phyloP scores from a whole-genome alignment of 2,797 vertebrate species.

The Rhodeus uyekii region DNA sequence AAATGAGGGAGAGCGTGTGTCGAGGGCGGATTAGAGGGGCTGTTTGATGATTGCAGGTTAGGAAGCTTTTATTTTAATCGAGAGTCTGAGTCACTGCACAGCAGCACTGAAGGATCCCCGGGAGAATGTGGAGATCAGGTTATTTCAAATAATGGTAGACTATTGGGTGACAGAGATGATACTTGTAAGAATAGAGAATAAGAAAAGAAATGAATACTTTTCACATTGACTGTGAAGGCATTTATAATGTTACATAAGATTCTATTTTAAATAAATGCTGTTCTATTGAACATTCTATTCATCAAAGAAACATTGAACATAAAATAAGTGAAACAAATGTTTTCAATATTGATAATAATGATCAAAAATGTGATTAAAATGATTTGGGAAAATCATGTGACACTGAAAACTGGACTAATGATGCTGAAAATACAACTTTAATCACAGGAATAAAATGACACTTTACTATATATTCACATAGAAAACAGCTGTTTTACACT shows the following conservation, averaged over 20 bases:
- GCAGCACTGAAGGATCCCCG: neutral
- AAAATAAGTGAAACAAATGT: too few relatives aligned
- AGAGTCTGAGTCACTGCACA: neutral
- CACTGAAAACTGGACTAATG: neutral
- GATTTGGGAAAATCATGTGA: neutral
- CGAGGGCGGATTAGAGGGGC: slow-evolving; percentile 22
- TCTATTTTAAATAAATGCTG: too few relatives aligned
- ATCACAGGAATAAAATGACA: neutral
- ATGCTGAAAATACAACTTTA: neutral
- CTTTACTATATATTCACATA: neutral
- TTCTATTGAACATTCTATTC: too few relatives aligned
- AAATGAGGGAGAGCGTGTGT: slow-evolving; percentile 9
- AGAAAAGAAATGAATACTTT: neutral
- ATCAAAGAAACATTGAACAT: too few relatives aligned
- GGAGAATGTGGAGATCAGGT: slow-evolving; percentile 11
- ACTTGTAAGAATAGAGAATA: neutral
- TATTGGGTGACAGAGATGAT: neutral
- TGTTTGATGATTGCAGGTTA: slow-evolving; percentile 27
- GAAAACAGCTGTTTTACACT: too few relatives aligned
- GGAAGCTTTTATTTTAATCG: slow-evolving; percentile 28
- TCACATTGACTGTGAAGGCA: neutral
- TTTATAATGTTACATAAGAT: neutral
- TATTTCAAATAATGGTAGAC: neutral
- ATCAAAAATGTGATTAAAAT: neutral
- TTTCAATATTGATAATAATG: neutral